These are phyloP conservation scores for Apostichopus californicus DNA, from an alignment of 35 echinoderm and acorn worm genomes.

Conservation along the genomic window DNA sequence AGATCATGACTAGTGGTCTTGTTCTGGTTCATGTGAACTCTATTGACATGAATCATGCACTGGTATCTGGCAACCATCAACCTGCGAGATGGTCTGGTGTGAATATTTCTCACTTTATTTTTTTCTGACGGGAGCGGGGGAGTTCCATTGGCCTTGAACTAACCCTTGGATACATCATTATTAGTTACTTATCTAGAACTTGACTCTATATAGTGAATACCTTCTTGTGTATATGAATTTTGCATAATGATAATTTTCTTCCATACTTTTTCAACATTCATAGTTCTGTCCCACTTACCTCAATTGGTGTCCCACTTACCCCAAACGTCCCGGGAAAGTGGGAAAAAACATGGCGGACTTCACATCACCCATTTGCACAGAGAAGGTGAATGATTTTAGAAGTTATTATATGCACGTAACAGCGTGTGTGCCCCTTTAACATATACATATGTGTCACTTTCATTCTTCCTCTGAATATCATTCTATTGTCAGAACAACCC, in stretches of 20 bases:
- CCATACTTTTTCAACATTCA: slow-evolving; percentile 8
- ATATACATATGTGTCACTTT: slow-evolving; percentile 15
- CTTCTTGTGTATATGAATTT: not conserved
- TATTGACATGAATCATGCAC: slow-evolving; percentile 45
- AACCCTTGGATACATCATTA: not conserved
- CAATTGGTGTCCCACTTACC: slow-evolving; percentile 9
- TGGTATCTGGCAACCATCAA: slow-evolving; percentile 12
- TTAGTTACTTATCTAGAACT: not conserved
- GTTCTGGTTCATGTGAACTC: slow-evolving; percentile 26
- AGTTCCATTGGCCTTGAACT: not conserved
- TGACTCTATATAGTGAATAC: slow-evolving; percentile 21
- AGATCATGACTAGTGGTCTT: not conserved
- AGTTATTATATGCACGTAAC: slow-evolving; percentile 4
- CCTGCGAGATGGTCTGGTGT: not conserved
- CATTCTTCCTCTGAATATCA: not conserved
- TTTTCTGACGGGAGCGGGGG: too few species aligned
- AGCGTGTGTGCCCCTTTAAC: not conserved
- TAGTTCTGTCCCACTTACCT: slow-evolving; percentile 13
- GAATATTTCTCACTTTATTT: not conserved
- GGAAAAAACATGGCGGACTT: slow-evolving; percentile 3
- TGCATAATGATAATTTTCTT: not conserved
- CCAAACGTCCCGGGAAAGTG: slow-evolving; percentile 14
- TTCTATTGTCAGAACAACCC: not conserved
- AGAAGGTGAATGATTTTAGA: not conserved
- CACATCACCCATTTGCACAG: not conserved